A percentile compares a stretch with the other conserved stretches of the same genome.
These are phyloP conservation scores for Callopanchax toddi DNA, from an alignment of 2,113 vertebrate genomes.

Conservation along the genomic window DNA sequence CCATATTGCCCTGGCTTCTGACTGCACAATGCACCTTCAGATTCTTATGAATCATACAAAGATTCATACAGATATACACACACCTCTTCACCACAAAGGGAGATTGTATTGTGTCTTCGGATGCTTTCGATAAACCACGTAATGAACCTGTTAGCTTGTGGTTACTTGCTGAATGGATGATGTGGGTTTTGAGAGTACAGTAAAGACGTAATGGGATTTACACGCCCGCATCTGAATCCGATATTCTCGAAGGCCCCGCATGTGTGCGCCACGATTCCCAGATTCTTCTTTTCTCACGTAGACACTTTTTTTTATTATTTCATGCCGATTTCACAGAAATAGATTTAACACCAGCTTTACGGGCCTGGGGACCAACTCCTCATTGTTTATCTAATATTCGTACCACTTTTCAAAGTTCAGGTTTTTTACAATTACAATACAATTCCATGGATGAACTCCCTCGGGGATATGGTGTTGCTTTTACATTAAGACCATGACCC, in stretches of 20 bases:
- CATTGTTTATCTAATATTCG: constrained; percentile 6
- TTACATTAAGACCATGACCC: constrained; percentile 71
- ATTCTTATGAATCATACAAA: constrained; percentile 64
- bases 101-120: constrained; percentile 69
- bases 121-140: constrained; percentile 42
- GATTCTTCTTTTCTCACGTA: not conserved
- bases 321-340: not conserved
- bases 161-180: constrained; percentile 19
- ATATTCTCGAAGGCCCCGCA: constrained; percentile 36
- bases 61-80: constrained; percentile 69
- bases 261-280: constrained; percentile 17
- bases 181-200: constrained; percentile 56
- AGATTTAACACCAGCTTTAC: not conserved
- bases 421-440: constrained; percentile 43
- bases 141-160: constrained; percentile 38
- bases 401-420: constrained; percentile 3
- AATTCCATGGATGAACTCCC: constrained; percentile 49
- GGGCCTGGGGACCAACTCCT: too few relatives aligned
- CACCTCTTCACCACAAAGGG: constrained; percentile 65
- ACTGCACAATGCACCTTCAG: constrained; percentile 65
- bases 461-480: constrained; percentile 63
- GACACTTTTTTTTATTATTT: constrained; percentile 3
- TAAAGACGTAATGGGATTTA: constrained; percentile 1
- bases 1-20: constrained; percentile 67
- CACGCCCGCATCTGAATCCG: constrained; percentile 45